A percentile compares a stretch with the other conserved stretches of the same genome.
phyloP scores from a whole-genome alignment of 2,113 vertebrate species.

The Megatriorchis doriae region DNA sequence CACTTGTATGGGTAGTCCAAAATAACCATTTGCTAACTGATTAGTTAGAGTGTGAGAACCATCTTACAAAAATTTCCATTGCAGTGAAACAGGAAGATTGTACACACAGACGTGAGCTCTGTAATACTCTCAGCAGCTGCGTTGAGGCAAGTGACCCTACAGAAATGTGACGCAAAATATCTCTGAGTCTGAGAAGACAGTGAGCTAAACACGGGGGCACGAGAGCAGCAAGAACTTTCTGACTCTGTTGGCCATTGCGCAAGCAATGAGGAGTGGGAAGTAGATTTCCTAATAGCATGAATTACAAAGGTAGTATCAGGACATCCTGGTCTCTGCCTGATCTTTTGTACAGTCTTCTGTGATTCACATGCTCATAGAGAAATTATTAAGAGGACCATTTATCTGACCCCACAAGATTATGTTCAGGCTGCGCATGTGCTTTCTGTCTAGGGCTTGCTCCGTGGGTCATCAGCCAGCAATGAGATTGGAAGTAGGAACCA shows the following conservation, averaged over 20 bases:
- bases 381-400: background rate
- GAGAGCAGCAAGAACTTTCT: conserved; percentile 39
- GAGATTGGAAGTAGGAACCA: background rate
- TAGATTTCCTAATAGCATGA: background rate
- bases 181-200: background rate
- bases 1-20: background rate
- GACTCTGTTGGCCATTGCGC: background rate
- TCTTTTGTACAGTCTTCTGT: background rate
- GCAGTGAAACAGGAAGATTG: background rate
- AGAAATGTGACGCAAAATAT: conserved; percentile 46
- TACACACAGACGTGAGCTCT: conserved; percentile 55
- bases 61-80: conserved; percentile 30
- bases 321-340: background rate
- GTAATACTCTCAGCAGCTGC: conserved; percentile 36
- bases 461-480: background rate
- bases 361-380: background rate
- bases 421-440: background rate
- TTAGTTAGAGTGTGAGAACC: conserved; percentile 57
- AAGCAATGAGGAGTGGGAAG: background rate
- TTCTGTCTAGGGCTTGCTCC: background rate
- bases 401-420: background rate
- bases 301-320: background rate
- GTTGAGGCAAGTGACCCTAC: background rate
- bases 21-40: background rate
- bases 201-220: background rate